phyloP scores from a whole-genome alignment of 2,797 vertebrate genomes.

The Oceanodroma leucorhoa region DNA sequence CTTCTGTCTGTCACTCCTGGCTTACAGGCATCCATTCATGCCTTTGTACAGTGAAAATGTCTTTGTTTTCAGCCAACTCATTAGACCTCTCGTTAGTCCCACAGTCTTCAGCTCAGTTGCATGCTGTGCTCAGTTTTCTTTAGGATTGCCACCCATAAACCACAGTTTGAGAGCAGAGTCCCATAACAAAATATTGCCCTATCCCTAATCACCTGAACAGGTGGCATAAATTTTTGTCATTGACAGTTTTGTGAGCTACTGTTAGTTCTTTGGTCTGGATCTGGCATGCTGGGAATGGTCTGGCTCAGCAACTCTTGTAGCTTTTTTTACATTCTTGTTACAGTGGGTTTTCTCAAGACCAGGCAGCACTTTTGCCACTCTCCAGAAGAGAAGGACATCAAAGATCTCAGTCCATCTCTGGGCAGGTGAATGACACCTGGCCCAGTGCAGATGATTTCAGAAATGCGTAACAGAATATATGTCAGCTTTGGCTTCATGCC shows the following conservation, averaged over 20 bases:
- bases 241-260: not conserved
- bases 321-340: not conserved
- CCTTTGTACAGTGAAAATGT: not conserved
- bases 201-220: not conserved
- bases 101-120: not conserved
- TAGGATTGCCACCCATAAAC: not conserved
- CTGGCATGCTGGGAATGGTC: not conserved
- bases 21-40: not conserved
- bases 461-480: not conserved
- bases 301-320: not conserved
- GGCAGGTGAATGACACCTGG: not conserved
- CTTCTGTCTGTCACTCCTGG: not conserved
- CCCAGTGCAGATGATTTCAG: not conserved
- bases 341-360: not conserved
- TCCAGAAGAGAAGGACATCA: not conserved
- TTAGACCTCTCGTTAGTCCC: not conserved
- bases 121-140: not conserved
- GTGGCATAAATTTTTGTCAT: not conserved
- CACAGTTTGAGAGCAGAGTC: not conserved
- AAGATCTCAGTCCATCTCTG: not conserved
- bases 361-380: not conserved
- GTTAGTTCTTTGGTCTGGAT: not conserved
- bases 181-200: not conserved
- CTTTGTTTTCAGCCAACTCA: not conserved
- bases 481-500: not conserved